Base-by-base conservation (phyloP, 2,888 invertebrate species). In the Seladonia tumulorum region DNA sequence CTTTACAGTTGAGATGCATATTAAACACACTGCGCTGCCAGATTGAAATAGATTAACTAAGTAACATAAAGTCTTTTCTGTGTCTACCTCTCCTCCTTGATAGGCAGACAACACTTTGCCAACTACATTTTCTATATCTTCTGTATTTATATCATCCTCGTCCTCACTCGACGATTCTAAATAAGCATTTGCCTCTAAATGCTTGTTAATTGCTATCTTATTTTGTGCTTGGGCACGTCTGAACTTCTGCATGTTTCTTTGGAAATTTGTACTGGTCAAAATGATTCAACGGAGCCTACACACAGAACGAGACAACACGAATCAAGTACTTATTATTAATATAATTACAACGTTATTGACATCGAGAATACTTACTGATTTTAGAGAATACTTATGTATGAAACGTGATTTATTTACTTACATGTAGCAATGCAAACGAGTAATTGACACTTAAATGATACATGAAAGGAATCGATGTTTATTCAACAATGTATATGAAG, bases 1-100 rank as follows among this genome's bases (percentile, higher is more conserved):
- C 94, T 97, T 98, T 22, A 99, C 97, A 66, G 97, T 97, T 5
- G 97, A 98, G 93, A 99, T 98, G 92, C 99, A 99, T 92, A 99
- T 98, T 4, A 99, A 96, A 93, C 99, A 99, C 18, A 98, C 97
- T 2, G 97, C 97, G 14, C 97, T 96, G 12, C 98, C 97, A 35
- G 98, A 97, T 91, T 97, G 97, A 90, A 98, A 96, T 0, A 97
- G 96, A 94, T 98, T 98, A 93, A 98, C 97, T 78, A 99, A 95
- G 93, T 97, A 97, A 75, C 96, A 96, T 92, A 97, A 96, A 7
- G 98, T 97, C 91, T 97, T 96, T 74, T 95, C 95, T 12, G 96
- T 92, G 90, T 96, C 95, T 53, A 94, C 95, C 77, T 93, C 93
- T 85, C 95, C 93, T 60, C 90, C 90, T 76, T 93, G 87, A 80